Evolutionary conservation across 2,888 invertebrate species (phyloP), one percentile per base, ranked within the genome.

Genomic region (Frankliniella fusca): DNA sequence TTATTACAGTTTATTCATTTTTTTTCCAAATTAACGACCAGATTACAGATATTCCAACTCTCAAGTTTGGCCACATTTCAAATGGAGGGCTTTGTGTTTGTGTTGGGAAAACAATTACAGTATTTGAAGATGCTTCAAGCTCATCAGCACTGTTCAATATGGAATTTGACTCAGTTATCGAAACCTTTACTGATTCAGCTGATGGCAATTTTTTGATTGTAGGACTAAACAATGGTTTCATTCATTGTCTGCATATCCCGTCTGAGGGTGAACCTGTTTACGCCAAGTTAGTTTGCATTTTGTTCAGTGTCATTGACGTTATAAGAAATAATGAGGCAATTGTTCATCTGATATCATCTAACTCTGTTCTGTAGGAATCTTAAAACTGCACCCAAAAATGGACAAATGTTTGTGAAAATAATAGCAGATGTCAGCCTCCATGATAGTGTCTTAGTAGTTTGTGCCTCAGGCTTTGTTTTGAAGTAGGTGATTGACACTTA

Each of bases 31-130:
- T 65, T 20, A 3, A 65, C 23, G 9, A 23, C 7, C 70, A 70
- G 70, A 23, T 82, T 80, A 28, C 82, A 50, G 23, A 50, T 23
- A n/a, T 28, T 20, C 61, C 54, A 28, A 48, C 15, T 28, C 27
- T 48, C 81, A 28, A 23, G 48, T 48, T 54, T n/a, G 54, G 48
- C 15, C 3, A 81, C 28, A 81, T 65, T 81, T 15, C 38, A 49
- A 15, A 48, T 38, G 81, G 79, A 27, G 80, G 48, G 27, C 49
- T 76, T n/a, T 82, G 82, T 80, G 80, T 82, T 15, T 82, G 48
- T 48, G 76, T 79, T 28, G 81, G 50, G 8, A 54, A 80, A 50
- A 70, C 82, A 80, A 11, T 70, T 9, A 70, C 70, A n/a, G 70
- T 70, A 11, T 70, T 70, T 70, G 70, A 3, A 23, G 23, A 70